Evolutionary conservation across 2,888 invertebrate genomes (phyloP), one percentile per base, ranked within the genome.

Genomic region (Ormyrus rosae): DNA sequence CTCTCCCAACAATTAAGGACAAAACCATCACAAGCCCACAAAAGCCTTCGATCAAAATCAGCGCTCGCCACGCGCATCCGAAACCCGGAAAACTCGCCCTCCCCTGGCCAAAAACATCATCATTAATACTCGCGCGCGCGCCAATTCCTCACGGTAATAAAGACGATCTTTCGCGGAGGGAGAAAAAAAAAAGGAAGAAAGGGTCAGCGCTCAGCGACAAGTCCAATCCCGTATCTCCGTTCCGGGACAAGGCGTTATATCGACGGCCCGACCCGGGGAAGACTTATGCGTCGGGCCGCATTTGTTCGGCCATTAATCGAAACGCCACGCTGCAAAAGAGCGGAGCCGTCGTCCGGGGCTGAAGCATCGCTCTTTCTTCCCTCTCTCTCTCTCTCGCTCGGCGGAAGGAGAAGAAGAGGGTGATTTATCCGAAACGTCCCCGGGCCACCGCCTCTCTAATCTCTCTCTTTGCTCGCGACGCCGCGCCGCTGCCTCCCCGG

Each of bases 391-490:
- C 60, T 46, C 50, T 56, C 65, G 6, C 53, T 13, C 9, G 34
- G 65, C 51, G 56, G 56, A 65, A 65, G 65, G 60, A 74, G 74
- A 4, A 65, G 65, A 74, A 74, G 74, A 81, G 84, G 85, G 85
- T 86, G 85, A 86, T 86, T 86, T 86, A 86, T 86, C 83, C 83
- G 70, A 76, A 82, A 82, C 83, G 83, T 84, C 85, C 85, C 83
- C 83, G 84, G 85, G 85, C 84, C 65, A 83, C 85, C 84, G 84
- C 86, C 86, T 85, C 85, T 84, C 85, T 85, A 86, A 86, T 86
- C 86, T 85, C 85, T 85, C 83, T 84, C 82, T 80, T 34, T 34
- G 34, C 83, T 80, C 85, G 82, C 83, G 85, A 84, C 84, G 84
- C 83, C 83, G 84, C 84, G 84, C 84, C 85, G 84, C 84, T 34